Evolutionary conservation across 2,113 vertebrate species (phyloP), one percentile per base, ranked within the genome.

Genomic region (Periophthalmus modestus): DNA sequence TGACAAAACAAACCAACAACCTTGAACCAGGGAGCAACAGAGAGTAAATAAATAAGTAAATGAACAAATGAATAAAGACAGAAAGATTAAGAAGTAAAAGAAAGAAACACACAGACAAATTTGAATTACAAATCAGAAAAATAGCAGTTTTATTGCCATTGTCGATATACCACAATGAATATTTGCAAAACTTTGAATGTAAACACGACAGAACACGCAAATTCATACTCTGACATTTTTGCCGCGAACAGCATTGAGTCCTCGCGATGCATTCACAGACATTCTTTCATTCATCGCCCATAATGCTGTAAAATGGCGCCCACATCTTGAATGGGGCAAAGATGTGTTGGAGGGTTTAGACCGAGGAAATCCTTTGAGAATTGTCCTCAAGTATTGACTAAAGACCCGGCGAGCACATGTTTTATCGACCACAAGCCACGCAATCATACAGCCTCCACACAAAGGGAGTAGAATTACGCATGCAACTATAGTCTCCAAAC

Each of bases 1-100:
- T 90, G 85, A 84, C 87, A 89, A 90, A 90, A 82, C 78, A 70
- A 68, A 69, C 65, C 75, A 75, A 83, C 84, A 82, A 84, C 83
- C 85, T 89, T 88, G 75, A 83, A 71, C 59, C 74, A 76, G 50
- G 66, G 24, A 70, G 15, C 16, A 11, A 57, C n/a, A 7, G 21
- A 23, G 24, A 59, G 24, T 28, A 7, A 24, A 59, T 28, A 3
- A 28, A 24, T 28, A n/a, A 52, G 15, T 18, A 52, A 24, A 59
- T 16, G 4, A 55, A 21, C 19, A 55, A 55, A 48, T 48, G 13
- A 16, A 48, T 16, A 48, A 16, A 48, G 47, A 48, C 13, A 48
- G 15, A 16, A 48, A 48, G 15, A 48, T 28, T 2, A 48, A 14
- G 14, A 13, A 48, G 9, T 12, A 15, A 48, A 15, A 14, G 2